Evolutionary conservation across 2,797 vertebrate species (phyloP), one percentile per base, ranked within the genome.

Genomic region (Champsocephalus esox): DNA sequence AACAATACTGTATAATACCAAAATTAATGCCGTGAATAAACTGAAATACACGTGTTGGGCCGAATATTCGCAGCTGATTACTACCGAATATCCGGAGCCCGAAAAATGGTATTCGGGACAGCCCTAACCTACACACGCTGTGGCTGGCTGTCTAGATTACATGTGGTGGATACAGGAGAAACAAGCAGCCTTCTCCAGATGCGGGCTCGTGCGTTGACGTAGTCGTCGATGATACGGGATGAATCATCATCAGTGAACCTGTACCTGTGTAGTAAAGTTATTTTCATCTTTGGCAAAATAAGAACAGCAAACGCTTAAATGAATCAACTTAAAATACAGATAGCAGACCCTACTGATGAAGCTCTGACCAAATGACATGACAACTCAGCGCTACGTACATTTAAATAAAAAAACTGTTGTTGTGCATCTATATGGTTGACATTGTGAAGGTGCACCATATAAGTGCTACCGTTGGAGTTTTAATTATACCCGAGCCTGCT

Each of bases 141-240:
- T 44, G 43, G 12, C 43, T 44, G 43, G 43, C 43, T 44, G 43
- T 44, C 43, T 44, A 43, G 41, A 43, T 43, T 9, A 43, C 41
- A 43, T 28, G 24, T 43, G 41, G 41, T 43, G 7, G 41, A 66
- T 41, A 55, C 43, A 84, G 61, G 60, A 72, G 70, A 64, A 83
- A 77, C 61, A 81, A 70, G 66, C 65, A 66, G 48, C 60, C 65
- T 66, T 59, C 58, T 70, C 69, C 69, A 82, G 81, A 74, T 67
- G 77, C 71, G 68, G 62, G 50, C 66, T 73, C 55, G 41, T 32
- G 69, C 60, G 71, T 57, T 41, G 32, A 52, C 6, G n/a, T 59
- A 9, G 38, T 59, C n/a, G 21, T 13, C 32, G 16, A 10, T 16
- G 32, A 32, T n/a, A 12, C 4, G 12, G 34, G 10, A 44, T 44